Base-by-base conservation (phyloP, 2,113 vertebrate genomes). In the Misgurnus mizolepis region DNA sequence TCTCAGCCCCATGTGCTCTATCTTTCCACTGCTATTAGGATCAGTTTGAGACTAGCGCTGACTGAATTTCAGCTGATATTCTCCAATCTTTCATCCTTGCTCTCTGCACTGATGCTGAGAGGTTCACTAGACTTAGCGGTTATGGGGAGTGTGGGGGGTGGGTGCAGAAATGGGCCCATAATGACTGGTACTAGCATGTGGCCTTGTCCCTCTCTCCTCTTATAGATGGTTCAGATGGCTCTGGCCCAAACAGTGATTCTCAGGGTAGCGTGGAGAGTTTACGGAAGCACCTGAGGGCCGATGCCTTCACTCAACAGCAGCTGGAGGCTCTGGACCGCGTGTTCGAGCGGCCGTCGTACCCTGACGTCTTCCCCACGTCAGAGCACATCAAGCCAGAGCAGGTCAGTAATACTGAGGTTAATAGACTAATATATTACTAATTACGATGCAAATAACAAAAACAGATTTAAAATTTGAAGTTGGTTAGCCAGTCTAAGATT, bases 231-330 rank as follows among this genome's bases (percentile, higher is more conserved):
- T 97, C 96, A 47, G 97, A 99, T 93, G 96, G 96, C 89, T 97
- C 97, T 47, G 96, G 96, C 89, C 97, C 97, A 53, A 98, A 98
- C 9, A 98, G 96, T 91, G 98, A 99, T 90, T 97, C 98, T 92
- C 98, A 99, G 95, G 97, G 96, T 90, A 98, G 96, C 39, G 97
- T 98, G 94, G 98, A 99, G 93, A 98, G 96, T 94, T 96, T 99
- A 94, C 94, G 97, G 92, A 99, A 99, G 90, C 97, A 99, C 93
- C 96, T 99, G 95, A 91, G 97, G 88, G 97, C 96, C 22, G 97
- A 99, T 88, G 94, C 98, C 83, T 99, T 99, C 90, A 98, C 97
- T 47, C 97, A 98, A 90, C 97, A 99, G 91, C 97, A 99, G 90
- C 90, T 99, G 85, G 97, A 99, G 89, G 97, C 98, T 86, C 92